phyloP scores from a whole-genome alignment of 2,797 vertebrate genomes.

The Leptoclinus maculatus region DNA sequence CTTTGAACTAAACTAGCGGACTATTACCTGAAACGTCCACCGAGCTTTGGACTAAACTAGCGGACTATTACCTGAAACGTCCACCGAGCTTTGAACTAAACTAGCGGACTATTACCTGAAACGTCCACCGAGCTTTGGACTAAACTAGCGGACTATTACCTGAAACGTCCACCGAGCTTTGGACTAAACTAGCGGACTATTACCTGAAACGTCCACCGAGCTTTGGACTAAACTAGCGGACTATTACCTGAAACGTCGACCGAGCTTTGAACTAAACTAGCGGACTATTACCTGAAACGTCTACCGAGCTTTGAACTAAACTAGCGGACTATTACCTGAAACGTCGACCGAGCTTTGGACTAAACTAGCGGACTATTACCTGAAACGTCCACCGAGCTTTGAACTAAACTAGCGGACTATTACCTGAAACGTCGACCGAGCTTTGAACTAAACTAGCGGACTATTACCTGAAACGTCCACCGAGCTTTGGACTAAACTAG shows the following conservation, averaged over 20 bases:
- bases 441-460: too few species aligned
- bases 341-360: slow-evolving; percentile 78
- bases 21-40: slow-evolving; percentile 93
- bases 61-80: slow-evolving; percentile 90
- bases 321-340: slow-evolving; percentile 85
- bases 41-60: too few species aligned
- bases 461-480: too few species aligned
- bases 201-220: slow-evolving; percentile 94
- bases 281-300: slow-evolving; percentile 90
- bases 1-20: too few species aligned
- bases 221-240: too few species aligned
- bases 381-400: slow-evolving; percentile 85
- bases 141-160: slow-evolving; percentile 71
- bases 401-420: too few species aligned
- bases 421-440: too few species aligned
- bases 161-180: slow-evolving; percentile 88
- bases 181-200: too few species aligned
- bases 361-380: slow-evolving; percentile 71
- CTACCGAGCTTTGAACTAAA: slow-evolving; percentile 50
- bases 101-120: slow-evolving; percentile 85
- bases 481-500: too few species aligned
- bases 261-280: too few species aligned
- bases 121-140: slow-evolving; percentile 78
- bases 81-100: neutral
- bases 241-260: slow-evolving; percentile 93